A percentile compares a stretch with the other conserved stretches of the same genome.
Evolutionary conservation across 2,797 vertebrate species (phyloP).

Genomic region (Moxostoma hubbsi): DNA sequence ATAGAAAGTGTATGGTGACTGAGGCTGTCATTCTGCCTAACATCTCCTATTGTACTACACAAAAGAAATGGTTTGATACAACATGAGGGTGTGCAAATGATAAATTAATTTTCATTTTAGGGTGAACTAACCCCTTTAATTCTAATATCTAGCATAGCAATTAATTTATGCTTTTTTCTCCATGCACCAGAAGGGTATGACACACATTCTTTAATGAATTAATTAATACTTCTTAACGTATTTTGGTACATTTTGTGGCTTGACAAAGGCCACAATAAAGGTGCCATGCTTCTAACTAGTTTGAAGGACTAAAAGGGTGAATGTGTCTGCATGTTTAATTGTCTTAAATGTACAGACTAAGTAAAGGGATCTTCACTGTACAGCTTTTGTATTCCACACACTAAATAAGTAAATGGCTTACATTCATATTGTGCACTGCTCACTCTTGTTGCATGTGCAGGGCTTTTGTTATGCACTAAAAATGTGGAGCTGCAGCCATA

Average conservation of each 20-base stretch:
- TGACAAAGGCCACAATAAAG: neutral
- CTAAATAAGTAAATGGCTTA: conserved; percentile 15
- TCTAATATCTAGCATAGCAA: no score
- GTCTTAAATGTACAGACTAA: neutral
- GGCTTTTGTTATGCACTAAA: neutral
- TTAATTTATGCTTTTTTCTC: no score
- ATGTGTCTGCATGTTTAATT: neutral
- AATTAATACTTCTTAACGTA: neutral
- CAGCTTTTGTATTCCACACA: conserved; percentile 19
- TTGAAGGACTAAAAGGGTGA: no score
- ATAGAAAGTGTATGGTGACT: no score
- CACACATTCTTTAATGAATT: no score
- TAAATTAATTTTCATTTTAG: no score
- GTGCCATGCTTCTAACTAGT: neutral
- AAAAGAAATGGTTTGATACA: no score
- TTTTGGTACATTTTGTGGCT: neutral
- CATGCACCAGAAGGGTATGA: no score
- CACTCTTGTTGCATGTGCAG: conserved; percentile 15
- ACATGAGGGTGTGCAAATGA: no score
- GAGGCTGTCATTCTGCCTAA: no score
- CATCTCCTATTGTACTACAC: no score
- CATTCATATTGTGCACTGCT: conserved; percentile 29
- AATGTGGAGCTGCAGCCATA: conserved; percentile 20
- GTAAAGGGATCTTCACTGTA: conserved; percentile 9
- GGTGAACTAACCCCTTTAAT: no score